phyloP scores from a whole-genome alignment of 2,113 vertebrate species.

The Willisornis vidua region DNA sequence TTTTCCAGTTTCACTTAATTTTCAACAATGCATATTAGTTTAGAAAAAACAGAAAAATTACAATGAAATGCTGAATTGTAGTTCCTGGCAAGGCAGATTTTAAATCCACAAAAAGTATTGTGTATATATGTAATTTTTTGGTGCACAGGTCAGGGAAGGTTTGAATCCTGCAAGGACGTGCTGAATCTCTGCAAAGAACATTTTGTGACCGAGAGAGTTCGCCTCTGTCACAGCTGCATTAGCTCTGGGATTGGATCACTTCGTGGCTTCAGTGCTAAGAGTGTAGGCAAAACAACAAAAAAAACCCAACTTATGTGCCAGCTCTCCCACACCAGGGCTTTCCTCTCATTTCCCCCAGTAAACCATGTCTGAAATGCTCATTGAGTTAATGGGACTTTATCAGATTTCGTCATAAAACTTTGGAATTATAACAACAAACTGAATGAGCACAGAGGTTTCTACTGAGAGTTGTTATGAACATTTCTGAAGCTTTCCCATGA shows the following conservation, averaged over 20 bases:
- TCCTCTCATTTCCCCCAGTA: background rate
- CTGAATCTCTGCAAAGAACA: background rate
- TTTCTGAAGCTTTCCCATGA: background rate
- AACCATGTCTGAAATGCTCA: background rate
- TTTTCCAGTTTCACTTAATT: conserved; percentile 59
- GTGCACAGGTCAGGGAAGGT: background rate
- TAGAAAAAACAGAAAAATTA: conserved; percentile 49
- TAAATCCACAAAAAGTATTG: background rate
- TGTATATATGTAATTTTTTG: background rate
- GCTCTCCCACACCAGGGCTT: background rate
- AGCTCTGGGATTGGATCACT: background rate
- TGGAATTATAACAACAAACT: background rate
- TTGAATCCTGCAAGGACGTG: background rate
- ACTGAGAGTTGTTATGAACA: background rate
- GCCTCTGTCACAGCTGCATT: background rate
- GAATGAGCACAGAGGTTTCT: background rate
- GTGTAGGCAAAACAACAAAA: background rate
- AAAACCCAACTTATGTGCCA: background rate
- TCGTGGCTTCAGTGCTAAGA: background rate
- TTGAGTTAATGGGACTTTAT: background rate
- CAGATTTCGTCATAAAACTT: background rate
- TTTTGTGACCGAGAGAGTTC: background rate
- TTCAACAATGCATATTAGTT: conserved; percentile 15
- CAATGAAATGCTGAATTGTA: conserved; percentile 18
- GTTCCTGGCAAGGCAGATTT: background rate